These are phyloP conservation scores for Cottoperca gobio DNA, from an alignment of 2,797 vertebrate species.

Conservation along the genomic window DNA sequence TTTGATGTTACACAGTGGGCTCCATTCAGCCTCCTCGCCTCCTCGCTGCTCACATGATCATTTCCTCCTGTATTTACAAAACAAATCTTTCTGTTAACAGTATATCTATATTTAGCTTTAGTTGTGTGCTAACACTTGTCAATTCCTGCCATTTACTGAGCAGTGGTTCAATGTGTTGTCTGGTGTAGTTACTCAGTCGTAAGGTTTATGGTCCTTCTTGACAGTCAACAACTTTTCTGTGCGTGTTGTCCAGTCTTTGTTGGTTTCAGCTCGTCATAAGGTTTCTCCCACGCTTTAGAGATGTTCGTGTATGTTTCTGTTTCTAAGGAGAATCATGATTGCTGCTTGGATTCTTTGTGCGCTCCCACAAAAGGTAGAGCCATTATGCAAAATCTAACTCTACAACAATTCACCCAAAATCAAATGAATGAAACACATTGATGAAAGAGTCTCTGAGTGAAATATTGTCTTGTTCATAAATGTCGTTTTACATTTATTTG, in stretches of 20 bases:
- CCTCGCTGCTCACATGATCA: neutral
- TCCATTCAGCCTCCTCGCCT: neutral
- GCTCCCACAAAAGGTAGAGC: too few relatives aligned
- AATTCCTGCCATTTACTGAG: neutral
- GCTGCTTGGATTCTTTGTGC: too few relatives aligned
- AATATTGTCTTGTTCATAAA: neutral
- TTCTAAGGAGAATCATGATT: too few relatives aligned
- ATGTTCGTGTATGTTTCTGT: too few relatives aligned
- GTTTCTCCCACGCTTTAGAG: too few relatives aligned
- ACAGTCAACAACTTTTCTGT: neutral
- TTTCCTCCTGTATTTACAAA: neutral
- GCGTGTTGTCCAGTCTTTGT: neutral
- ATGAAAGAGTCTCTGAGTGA: too few relatives aligned
- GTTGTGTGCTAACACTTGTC: neutral
- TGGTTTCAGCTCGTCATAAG: too few relatives aligned
- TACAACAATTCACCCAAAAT: too few relatives aligned
- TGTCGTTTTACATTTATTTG: neutral
- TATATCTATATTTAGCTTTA: neutral
- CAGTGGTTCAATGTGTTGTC: neutral
- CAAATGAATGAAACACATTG: too few relatives aligned
- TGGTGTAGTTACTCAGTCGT: neutral
- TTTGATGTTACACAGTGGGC: neutral
- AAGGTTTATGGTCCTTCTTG: neutral
- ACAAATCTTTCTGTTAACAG: neutral
- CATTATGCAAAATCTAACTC: too few relatives aligned